Evolutionary conservation across 2,888 invertebrate species (phyloP), one percentile per base, ranked within the genome.

Genomic region (Aspidapion aeneum): DNA sequence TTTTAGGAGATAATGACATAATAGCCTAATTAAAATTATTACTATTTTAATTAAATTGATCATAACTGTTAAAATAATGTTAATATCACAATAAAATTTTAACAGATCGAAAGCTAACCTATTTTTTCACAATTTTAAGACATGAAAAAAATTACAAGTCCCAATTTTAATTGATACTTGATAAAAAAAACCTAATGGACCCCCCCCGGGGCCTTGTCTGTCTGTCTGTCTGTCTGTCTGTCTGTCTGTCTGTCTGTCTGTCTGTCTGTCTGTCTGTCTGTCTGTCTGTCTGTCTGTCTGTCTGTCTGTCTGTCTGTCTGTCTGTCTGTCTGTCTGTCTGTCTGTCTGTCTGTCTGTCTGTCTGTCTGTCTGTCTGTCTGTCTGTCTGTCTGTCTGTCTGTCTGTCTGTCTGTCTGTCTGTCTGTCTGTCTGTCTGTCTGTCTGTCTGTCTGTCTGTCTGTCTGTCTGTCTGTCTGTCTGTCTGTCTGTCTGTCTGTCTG

Each of bases 241-340:
- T 60, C 55, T 60, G 60, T 60, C 55, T 60, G 60, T 60, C 55
- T 60, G 60, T 55, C 55, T 60, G 60, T 60, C 55, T 60, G 60
- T 55, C 55, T 60, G 60, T 60, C 55, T 60, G 60, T 55, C 55
- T 60, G 54, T 60, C 55, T 60, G 60, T 60, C 60, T 60, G 60
- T 60, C 60, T 60, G 60, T 60, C 60, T 60, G 60, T 60, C 60
- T 60, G 60, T 60, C 60, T 60, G 60, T 60, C 60, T 60, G 60
- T 60, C 60, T 60, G 60, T 60, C 60, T 60, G 60, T 60, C 60
- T 60, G 60, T 60, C 60, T 60, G 60, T 60, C 60, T 60, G 60
- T 60, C 60, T 60, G 60, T 60, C 60, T 60, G 60, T 60, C 60
- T 60, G 60, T 55, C 60, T 60, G 60, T 55, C 60, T 60, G 60